phyloP scores from a whole-genome alignment of 2,888 invertebrate genomes.

The Nomada goodeniana region DNA sequence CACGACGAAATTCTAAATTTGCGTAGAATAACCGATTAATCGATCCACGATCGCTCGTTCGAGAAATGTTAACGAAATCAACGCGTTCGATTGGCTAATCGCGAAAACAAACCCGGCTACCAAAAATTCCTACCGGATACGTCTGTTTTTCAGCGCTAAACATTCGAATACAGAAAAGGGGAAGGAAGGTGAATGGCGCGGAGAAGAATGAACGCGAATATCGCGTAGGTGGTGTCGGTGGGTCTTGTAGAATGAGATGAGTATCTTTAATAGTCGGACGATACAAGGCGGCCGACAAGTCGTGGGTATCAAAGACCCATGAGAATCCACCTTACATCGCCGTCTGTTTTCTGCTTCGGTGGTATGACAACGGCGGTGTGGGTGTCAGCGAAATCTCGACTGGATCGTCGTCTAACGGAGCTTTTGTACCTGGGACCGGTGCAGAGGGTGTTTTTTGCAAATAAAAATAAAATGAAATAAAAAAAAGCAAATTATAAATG shows the following conservation, averaged over 20 bases:
- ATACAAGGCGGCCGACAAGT: slow-evolving; percentile 49
- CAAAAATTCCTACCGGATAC: too few species aligned
- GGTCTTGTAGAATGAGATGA: slow-evolving; percentile 58
- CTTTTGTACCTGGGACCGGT: slow-evolving; percentile 29
- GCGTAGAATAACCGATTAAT: background rate
- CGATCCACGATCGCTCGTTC: background rate
- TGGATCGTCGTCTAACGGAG: slow-evolving; percentile 33
- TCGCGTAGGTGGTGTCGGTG: slow-evolving; percentile 55
- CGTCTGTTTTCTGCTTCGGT: slow-evolving; percentile 21
- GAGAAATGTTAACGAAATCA: slow-evolving; percentile 3
- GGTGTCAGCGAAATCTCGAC: slow-evolving; percentile 52
- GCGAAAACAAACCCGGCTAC: too few species aligned
- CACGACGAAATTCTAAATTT: background rate
- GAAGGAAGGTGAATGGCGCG: slow-evolving; percentile 30
- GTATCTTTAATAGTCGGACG: slow-evolving; percentile 58
- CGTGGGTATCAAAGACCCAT: slow-evolving; percentile 44
- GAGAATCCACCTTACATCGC: slow-evolving; percentile 30
- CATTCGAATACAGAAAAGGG: background rate
- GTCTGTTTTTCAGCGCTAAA: background rate
- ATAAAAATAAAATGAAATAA: slow-evolving; percentile 4
- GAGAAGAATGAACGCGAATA: slow-evolving; percentile 48
- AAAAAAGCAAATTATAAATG: background rate
- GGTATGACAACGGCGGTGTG: slow-evolving; percentile 17
- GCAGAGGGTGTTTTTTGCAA: slow-evolving; percentile 5
- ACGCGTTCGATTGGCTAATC: too few species aligned